A percentile compares a stretch with the other conserved stretches of the same genome.
phyloP scores from a whole-genome alignment of 2,888 invertebrate species.

The Drosophila nigritarsus region DNA sequence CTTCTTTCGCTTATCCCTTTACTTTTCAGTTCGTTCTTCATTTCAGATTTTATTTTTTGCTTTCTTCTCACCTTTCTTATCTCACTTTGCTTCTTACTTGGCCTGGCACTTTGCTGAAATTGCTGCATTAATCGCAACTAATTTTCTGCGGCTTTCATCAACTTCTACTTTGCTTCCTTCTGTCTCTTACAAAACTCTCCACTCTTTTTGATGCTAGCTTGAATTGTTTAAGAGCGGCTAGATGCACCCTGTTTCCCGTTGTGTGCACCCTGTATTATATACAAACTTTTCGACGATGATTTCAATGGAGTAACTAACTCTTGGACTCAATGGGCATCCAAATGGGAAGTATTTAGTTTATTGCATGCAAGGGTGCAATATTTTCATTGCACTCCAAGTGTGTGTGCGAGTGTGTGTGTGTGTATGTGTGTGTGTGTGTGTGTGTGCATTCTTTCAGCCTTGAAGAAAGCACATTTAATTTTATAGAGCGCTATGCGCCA shows the following conservation, averaged over 20 bases:
- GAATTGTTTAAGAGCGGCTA: not conserved
- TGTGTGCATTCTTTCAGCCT: constrained; percentile 5
- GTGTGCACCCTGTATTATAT: constrained; percentile 1
- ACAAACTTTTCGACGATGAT: constrained; percentile 1
- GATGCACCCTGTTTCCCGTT: constrained; percentile 8
- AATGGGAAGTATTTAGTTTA: constrained; percentile 54
- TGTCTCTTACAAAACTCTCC: not conserved
- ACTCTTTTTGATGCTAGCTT: not conserved
- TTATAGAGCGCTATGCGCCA: constrained; percentile 54
- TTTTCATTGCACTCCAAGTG: constrained; percentile 33
- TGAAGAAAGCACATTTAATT: constrained; percentile 58
- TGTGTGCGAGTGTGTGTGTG: not conserved
- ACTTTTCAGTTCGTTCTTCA: not conserved
- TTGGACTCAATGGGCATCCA: constrained; percentile 42
- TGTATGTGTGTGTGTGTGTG: not conserved
- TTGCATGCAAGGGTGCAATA: constrained; percentile 50
- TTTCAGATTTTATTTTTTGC: not conserved
- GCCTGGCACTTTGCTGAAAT: not conserved
- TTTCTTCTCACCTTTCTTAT: not conserved
- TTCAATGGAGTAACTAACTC: constrained; percentile 23
- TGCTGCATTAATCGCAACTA: not conserved
- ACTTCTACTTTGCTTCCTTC: not conserved
- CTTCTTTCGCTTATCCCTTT: not conserved
- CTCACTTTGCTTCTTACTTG: not conserved
- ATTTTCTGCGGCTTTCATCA: not conserved